Conservation (phyloP, 2,113 vertebrate genomes). For the Myiozetetes cayanensis region DNA sequence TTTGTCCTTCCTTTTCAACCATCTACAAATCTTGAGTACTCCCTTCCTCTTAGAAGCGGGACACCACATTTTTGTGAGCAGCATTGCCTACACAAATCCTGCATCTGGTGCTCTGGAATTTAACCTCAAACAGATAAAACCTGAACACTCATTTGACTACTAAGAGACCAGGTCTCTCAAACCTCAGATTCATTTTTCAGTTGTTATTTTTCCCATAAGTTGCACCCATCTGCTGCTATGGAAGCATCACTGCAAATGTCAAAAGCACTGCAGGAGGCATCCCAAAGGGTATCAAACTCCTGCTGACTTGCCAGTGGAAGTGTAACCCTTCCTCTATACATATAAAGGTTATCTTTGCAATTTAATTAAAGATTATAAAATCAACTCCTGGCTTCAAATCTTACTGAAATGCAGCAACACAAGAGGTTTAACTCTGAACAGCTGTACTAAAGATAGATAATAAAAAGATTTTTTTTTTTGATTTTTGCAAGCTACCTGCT, state of each 20-base stretch:
- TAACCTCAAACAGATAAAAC: background rate
- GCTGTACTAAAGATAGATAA: background rate
- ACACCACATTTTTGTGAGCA: background rate
- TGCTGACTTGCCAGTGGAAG: background rate
- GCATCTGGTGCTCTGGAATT: background rate
- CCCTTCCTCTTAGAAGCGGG: background rate
- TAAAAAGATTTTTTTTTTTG: background rate
- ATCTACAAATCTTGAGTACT: background rate
- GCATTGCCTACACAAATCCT: background rate
- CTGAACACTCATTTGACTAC: background rate
- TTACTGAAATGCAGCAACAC: background rate
- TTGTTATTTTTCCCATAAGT: rapidly evolving
- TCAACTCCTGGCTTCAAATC: background rate
- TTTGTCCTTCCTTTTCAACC: background rate
- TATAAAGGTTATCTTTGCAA: background rate
- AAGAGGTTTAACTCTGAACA: background rate
- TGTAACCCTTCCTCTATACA: background rate
- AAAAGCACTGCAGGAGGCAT: background rate
- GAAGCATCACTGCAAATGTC: background rate
- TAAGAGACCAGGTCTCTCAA: background rate
- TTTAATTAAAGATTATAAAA: background rate
- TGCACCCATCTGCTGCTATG: background rate
- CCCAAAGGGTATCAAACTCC: background rate
- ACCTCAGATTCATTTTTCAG: background rate
- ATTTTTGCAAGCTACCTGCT: background rate